A percentile compares a stretch with the other conserved stretches of the same genome.
phyloP scores from a whole-genome alignment of 92 coral and sea anemone genomes.

The Porites lobata region DNA sequence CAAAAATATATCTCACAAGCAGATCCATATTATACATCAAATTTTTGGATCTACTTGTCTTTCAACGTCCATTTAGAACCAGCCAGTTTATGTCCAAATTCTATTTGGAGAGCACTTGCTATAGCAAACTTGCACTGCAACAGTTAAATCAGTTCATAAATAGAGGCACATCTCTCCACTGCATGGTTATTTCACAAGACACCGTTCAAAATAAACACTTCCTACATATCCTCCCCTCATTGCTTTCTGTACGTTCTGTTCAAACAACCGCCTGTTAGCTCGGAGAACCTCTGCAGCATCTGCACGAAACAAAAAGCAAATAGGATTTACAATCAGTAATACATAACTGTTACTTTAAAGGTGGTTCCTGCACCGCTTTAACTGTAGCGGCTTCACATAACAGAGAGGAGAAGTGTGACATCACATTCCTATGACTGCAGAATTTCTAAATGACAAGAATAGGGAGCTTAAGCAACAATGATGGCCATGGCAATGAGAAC shows the following conservation, averaged over 20 bases:
- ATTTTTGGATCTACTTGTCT: background rate
- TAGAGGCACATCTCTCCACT: constrained; percentile 33
- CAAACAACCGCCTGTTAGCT: constrained; percentile 95
- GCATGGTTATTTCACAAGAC: constrained; percentile 75
- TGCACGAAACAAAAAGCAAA: constrained; percentile 33
- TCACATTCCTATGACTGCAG: too few species aligned
- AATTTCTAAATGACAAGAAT: too few species aligned
- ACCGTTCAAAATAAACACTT: constrained; percentile 95
- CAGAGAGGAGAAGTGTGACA: too few species aligned
- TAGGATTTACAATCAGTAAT: background rate
- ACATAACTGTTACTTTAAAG: background rate
- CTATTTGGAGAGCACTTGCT: constrained; percentile 19
- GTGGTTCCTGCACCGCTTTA: background rate
- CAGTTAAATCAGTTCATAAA: constrained; percentile 46
- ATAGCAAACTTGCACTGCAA: constrained; percentile 7
- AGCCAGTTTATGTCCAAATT: background rate
- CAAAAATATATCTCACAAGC: background rate
- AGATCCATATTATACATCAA: background rate
- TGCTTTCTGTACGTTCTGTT: constrained; percentile 97
- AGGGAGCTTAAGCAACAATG: too few species aligned
- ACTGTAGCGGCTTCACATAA: too few species aligned
- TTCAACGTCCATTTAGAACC: constrained; percentile 20
- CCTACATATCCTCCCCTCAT: constrained; percentile 98
- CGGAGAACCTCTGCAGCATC: constrained; percentile 99
- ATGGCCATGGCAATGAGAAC: too few species aligned